These are phyloP conservation scores for Etia nguti DNA, from an alignment of 2,113 vertebrate species.

Conservation along the genomic window DNA sequence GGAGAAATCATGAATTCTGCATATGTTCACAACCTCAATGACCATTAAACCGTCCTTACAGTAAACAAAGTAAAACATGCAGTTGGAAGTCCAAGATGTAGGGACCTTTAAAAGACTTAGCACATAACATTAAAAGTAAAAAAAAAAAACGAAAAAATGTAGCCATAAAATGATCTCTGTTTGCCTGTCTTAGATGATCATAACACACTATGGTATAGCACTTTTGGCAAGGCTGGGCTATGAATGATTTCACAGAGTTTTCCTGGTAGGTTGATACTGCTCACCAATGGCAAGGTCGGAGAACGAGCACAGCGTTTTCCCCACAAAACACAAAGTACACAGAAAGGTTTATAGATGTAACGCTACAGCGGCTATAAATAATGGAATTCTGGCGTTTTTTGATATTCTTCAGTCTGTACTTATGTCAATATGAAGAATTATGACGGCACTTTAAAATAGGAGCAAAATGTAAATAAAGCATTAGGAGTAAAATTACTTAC, in stretches of 20 bases:
- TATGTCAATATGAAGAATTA: not conserved
- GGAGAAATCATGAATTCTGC: not conserved
- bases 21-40: not conserved
- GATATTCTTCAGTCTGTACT: not conserved
- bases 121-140: conserved; percentile 7
- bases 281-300: conserved; percentile 3
- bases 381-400: not conserved
- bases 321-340: not conserved
- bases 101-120: not conserved
- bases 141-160: not conserved
- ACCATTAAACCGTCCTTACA: not conserved
- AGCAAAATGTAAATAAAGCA: not conserved
- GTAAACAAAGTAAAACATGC: not conserved
- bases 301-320: not conserved
- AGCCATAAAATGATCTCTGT: not conserved
- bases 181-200: not conserved
- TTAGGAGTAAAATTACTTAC: not conserved
- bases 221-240: not conserved
- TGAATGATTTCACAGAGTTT: conserved; percentile 35
- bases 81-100: not conserved
- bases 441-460: not conserved
- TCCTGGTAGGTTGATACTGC: conserved; percentile 6
- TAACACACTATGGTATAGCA: not conserved
- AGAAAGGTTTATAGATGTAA: not conserved
- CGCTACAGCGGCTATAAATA: not conserved